A percentile compares a stretch with the other conserved stretches of the same genome.
These are phyloP conservation scores for Brachionus plicatilis DNA, from an alignment of 1,140 invertebrate species.

Conservation along the genomic window DNA sequence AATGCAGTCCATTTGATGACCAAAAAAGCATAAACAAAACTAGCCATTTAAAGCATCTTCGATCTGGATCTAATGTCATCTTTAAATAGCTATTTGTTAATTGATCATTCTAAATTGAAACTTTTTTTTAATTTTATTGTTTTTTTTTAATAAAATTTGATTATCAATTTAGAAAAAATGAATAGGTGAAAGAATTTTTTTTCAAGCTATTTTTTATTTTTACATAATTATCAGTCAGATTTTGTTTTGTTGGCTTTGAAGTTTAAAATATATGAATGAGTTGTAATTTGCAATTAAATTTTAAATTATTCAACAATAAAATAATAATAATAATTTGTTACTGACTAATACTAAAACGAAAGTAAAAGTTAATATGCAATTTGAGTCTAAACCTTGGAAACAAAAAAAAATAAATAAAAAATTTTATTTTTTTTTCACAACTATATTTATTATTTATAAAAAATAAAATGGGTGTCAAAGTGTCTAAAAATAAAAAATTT, in stretches of 20 bases:
- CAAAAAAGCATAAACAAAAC: background rate
- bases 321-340: background rate
- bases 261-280: background rate
- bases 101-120: constrained; percentile 14
- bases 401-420: background rate
- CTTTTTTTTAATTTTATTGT: background rate
- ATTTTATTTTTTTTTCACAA: background rate
- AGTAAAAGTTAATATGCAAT: constrained; percentile 14
- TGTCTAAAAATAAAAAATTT: background rate
- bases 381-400: background rate
- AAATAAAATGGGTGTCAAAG: background rate
- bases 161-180: background rate
- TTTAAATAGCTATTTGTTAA: background rate
- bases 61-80: background rate
- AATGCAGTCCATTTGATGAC: constrained; percentile 44
- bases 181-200: background rate
- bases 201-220: background rate
- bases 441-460: too few relatives aligned
- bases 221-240: background rate
- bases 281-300: background rate
- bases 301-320: constrained; percentile 13
- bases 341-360: background rate
- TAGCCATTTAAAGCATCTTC: background rate
- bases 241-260: background rate
- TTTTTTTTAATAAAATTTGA: background rate